These are phyloP conservation scores for Lithobates sylvaticus DNA, from an alignment of 2,797 vertebrate genomes.

Conservation along the genomic window DNA sequence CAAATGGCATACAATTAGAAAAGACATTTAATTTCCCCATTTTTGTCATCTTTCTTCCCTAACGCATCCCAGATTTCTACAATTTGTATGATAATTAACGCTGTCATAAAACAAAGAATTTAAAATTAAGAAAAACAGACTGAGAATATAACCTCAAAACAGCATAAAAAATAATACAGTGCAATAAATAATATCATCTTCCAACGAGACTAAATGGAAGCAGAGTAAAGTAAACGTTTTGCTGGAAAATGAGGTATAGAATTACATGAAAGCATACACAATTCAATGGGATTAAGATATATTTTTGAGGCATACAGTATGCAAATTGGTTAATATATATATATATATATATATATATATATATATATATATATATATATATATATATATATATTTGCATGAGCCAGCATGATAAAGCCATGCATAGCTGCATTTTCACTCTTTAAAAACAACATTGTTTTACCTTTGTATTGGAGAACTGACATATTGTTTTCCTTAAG, in stretches of 20 bases:
- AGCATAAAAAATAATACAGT: neutral
- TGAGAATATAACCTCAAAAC: neutral
- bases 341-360: too few relatives aligned
- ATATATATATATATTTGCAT: too few relatives aligned
- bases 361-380: too few relatives aligned
- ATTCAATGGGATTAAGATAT: neutral
- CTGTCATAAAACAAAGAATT: slow-evolving; percentile 57
- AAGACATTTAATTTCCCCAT: slow-evolving; percentile 40
- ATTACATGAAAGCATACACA: neutral
- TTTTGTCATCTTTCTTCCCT: slow-evolving; percentile 51
- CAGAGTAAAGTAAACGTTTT: too few relatives aligned
- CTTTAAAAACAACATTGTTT: too few relatives aligned
- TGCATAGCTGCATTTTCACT: too few relatives aligned
- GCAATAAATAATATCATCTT: neutral
- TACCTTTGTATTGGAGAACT: too few relatives aligned
- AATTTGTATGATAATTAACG: slow-evolving; percentile 59
- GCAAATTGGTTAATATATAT: too few relatives aligned
- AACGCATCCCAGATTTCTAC: slow-evolving; percentile 52
- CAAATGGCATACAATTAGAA: slow-evolving; percentile 47
- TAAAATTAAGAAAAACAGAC: slow-evolving; percentile 68
- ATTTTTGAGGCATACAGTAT: too few relatives aligned
- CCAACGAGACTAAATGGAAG: neutral
- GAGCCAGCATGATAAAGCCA: too few relatives aligned
- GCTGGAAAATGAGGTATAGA: too few relatives aligned
- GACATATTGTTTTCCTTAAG: too few relatives aligned